phyloP scores from a whole-genome alignment of 2,888 invertebrate genomes.

The Galerucella nymphaeae region DNA sequence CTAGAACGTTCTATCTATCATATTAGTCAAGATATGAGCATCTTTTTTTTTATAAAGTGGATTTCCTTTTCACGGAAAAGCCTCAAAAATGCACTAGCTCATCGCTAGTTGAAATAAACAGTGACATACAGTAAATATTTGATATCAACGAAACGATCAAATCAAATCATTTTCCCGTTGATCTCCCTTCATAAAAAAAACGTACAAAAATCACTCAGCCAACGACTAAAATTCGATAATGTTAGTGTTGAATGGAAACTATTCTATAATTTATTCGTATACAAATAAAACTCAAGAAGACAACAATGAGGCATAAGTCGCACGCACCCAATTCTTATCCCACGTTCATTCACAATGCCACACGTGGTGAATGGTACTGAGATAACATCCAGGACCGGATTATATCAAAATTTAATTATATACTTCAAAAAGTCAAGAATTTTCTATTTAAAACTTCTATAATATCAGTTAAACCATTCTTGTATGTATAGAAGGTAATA shows the following conservation, averaged over 20 bases:
- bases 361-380: constrained; percentile 32
- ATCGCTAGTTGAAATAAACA: no score
- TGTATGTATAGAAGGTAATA: no score
- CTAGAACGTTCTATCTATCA: no score
- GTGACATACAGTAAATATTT: no score
- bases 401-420: not conserved
- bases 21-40: no score
- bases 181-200: no score
- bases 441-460: not conserved
- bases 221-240: constrained; percentile 33
- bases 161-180: no score
- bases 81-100: no score
- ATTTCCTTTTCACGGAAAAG: no score
- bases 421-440: not conserved
- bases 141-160: no score
- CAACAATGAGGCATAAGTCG: constrained; percentile 37
- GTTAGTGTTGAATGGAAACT: constrained; percentile 33
- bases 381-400: constrained; percentile 22
- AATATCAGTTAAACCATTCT: no score
- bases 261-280: constrained; percentile 36
- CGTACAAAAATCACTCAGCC: not conserved
- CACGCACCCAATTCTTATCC: constrained; percentile 37
- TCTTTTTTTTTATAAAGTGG: no score
- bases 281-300: constrained; percentile 33
- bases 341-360: constrained; percentile 37